phyloP scores from a whole-genome alignment of 2,888 invertebrate genomes.

The Stenolophus ochropezus region DNA sequence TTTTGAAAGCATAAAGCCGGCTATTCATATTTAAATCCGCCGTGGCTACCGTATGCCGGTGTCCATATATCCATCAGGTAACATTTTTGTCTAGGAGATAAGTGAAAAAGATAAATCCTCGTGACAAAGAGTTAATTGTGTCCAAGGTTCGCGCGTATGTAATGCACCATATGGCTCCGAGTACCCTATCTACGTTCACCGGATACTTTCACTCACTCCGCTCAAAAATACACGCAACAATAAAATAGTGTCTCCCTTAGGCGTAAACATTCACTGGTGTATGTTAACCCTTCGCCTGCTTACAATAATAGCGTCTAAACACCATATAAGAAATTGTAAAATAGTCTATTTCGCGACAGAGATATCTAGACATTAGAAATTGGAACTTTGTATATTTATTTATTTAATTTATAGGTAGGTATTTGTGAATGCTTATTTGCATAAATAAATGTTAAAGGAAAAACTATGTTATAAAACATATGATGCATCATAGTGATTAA shows the following conservation, averaged over 20 bases:
- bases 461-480: too few species aligned
- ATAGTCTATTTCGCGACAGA: too few species aligned
- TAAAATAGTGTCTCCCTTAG: slow-evolving; percentile 29
- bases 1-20: background rate
- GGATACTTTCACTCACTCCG: slow-evolving; percentile 34
- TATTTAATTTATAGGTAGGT: too few species aligned
- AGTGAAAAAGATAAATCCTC: slow-evolving; percentile 44
- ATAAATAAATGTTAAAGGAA: too few species aligned
- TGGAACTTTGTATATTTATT: too few species aligned
- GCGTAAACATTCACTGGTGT: background rate
- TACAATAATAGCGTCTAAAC: background rate
- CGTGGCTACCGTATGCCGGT: background rate
- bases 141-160: slow-evolving; percentile 46
- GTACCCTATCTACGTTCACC: slow-evolving; percentile 32
- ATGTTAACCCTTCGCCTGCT: background rate
- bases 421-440: too few species aligned
- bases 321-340: too few species aligned
- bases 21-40: slow-evolving; percentile 30
- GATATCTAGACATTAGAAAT: too few species aligned
- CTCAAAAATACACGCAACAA: slow-evolving; percentile 32
- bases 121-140: slow-evolving; percentile 54
- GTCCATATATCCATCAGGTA: slow-evolving; percentile 18
- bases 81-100: slow-evolving; percentile 37
- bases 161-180: slow-evolving; percentile 40
- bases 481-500: too few species aligned